Base-by-base conservation (phyloP, 2,113 vertebrate species). In the Parotia lawesii region DNA sequence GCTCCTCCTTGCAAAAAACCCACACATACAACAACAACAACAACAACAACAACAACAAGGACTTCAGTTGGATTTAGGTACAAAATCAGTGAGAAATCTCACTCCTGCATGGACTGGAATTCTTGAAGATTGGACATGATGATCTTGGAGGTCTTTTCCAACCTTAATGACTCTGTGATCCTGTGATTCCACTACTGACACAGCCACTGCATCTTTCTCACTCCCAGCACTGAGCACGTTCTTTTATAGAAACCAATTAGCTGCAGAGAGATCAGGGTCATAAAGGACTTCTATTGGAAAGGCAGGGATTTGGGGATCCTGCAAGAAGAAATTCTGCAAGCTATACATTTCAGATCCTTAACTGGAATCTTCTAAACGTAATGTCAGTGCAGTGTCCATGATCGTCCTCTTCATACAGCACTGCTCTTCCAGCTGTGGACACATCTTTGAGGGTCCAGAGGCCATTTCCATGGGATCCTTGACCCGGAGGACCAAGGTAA, bases 21-120 rank as follows among this genome's bases (percentile, higher is more conserved):
- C 5, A 35, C 5, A 19, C 3, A 13, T 6, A 35, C 2, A 11
- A 28, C 4, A 33, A 2, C 2, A 38, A 35, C 2, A 11, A 28
- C 4, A 33, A 2, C 2, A 38, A 47, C 24, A 14, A 25, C 37
- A 44, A 2, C 2, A 38, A 47, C 24, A 14, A 25, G n/a, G 38
- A 17, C 19, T 6, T 35, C 12, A 10, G 17, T 6, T 67, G 12
- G 12, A 58, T 75, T 83, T 40, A 54, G 23, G 25, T 27, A 35
- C 12, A 57, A 69, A 83, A 66, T 56, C 22, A 40, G 9, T n/a
- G 19, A 9, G 12, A 86, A 92, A 84, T 17, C 9, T 24, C 54
- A 33, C 14, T 79, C 44, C 24, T 50, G 4, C 23, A 11, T 4
- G 19, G 31, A 37, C 20, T 66, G 28, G 22, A 94, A 40, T 37